A percentile compares a stretch with the other conserved stretches of the same genome.
These are phyloP conservation scores for Callipepla squamata DNA, from an alignment of 2,113 vertebrate genomes.

Conservation along the genomic window DNA sequence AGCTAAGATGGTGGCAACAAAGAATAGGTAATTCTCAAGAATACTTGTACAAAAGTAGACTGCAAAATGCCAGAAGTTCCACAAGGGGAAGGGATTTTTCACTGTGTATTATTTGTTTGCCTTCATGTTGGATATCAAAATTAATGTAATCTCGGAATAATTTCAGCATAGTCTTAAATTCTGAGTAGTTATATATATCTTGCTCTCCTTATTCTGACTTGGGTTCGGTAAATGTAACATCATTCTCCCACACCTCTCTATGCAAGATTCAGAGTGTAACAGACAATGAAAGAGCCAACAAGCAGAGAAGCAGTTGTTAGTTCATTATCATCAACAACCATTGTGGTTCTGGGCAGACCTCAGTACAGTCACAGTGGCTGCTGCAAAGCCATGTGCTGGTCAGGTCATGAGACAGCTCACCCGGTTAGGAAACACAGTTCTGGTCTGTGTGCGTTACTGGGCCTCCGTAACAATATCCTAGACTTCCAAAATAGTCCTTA, in stretches of 20 bases:
- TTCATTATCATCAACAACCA: not conserved
- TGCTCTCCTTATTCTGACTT: not conserved
- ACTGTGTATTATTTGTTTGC: not conserved
- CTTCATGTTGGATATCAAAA: not conserved
- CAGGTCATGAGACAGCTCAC: accelerated
- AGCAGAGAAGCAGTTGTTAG: not conserved
- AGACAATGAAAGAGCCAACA: not conserved
- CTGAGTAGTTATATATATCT: not conserved
- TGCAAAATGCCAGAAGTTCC: not conserved
- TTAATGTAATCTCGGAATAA: not conserved
- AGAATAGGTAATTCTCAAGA: not conserved
- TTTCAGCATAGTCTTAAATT: constrained; percentile 8
- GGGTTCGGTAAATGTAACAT: not conserved
- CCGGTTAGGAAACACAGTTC: not conserved
- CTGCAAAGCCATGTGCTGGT: not conserved
- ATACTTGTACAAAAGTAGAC: not conserved
- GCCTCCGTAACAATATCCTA: not conserved
- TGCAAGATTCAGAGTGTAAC: not conserved
- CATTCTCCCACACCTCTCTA: not conserved
- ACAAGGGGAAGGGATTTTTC: not conserved
- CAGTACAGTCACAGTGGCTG: not conserved
- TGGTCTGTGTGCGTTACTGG: not conserved
- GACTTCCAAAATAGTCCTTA: not conserved
- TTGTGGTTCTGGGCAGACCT: not conserved
- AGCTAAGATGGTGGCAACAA: not conserved